A percentile compares a stretch with the other conserved stretches of the same genome.
These are phyloP conservation scores for Subacronicta megacephala DNA, from an alignment of 2,888 invertebrate genomes.

Conservation along the genomic window DNA sequence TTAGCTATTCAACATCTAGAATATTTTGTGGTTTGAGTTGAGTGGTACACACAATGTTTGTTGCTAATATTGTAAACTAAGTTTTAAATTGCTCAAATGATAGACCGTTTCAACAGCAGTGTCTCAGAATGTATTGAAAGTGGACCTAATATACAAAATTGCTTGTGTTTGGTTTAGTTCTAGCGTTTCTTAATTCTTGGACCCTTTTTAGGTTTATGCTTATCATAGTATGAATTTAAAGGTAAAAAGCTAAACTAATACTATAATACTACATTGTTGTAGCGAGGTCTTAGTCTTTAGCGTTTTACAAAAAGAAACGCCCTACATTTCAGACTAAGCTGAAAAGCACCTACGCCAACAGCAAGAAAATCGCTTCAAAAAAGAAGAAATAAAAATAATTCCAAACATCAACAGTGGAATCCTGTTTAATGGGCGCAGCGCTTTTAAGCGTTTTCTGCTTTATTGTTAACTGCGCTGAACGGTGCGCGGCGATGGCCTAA, in stretches of 20 bases:
- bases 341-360: conserved; percentile 13
- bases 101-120: too few species aligned
- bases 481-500: conserved; percentile 3
- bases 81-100: too few species aligned
- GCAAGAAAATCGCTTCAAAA: conserved; percentile 12
- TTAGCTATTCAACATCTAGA: conserved; percentile 8
- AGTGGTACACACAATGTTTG: conserved; percentile 1
- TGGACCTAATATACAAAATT: too few species aligned
- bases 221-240: too few species aligned
- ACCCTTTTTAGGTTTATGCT: too few species aligned
- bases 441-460: conserved; percentile 39
- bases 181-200: too few species aligned
- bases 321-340: conserved; percentile 1
- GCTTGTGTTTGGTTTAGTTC: too few species aligned
- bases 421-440: conserved; percentile 21
- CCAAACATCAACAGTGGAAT: conserved; percentile 28
- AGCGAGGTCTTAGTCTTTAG: neutral
- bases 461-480: conserved; percentile 33
- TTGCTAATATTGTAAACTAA: neutral
- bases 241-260: too few species aligned
- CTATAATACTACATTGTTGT: neutral
- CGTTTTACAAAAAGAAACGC: neutral
- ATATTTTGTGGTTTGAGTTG: conserved; percentile 1
- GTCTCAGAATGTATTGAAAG: too few species aligned
- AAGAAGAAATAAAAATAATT: conserved; percentile 4